phyloP scores from a whole-genome alignment of 1,140 invertebrate genomes.

The Druon quercuslanigerum region DNA sequence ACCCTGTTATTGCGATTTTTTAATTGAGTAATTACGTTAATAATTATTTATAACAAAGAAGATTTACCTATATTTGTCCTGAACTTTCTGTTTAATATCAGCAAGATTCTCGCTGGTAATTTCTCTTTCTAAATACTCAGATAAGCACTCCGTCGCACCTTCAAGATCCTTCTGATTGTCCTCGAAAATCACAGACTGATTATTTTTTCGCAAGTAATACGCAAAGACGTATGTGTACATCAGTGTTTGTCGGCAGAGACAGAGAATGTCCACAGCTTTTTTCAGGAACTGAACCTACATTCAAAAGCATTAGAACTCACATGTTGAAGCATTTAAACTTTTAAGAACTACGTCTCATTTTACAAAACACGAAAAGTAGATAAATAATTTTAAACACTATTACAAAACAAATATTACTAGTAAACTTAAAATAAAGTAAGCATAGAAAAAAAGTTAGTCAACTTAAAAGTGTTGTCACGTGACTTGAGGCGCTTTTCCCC shows the following conservation, averaged over 20 bases:
- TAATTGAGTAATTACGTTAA: neutral
- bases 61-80: slow-evolving; percentile 96
- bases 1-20: too few species aligned
- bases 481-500: too few species aligned
- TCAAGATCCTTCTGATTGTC: slow-evolving; percentile 99
- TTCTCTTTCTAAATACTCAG: slow-evolving; percentile 98
- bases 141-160: slow-evolving; percentile 96
- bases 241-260: slow-evolving; percentile 96
- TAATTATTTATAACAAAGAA: slow-evolving; percentile 12
- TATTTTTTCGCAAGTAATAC: slow-evolving; percentile 98
- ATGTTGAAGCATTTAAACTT: too few species aligned
- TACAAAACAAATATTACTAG: slow-evolving; percentile 4
- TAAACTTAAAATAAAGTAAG: slow-evolving; percentile 27
- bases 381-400: neutral
- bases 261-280: slow-evolving; percentile 98
- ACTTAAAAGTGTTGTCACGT: too few species aligned
- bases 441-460: too few species aligned
- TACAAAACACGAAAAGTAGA: neutral
- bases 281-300: slow-evolving; percentile 95
- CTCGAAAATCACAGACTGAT: slow-evolving; percentile 99
- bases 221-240: slow-evolving; percentile 99
- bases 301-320: slow-evolving; percentile 30
- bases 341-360: too few species aligned
- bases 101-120: slow-evolving; percentile 98
- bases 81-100: slow-evolving; percentile 99